phyloP scores from a whole-genome alignment of 2,888 invertebrate species.

The Lochmaea crataegi region DNA sequence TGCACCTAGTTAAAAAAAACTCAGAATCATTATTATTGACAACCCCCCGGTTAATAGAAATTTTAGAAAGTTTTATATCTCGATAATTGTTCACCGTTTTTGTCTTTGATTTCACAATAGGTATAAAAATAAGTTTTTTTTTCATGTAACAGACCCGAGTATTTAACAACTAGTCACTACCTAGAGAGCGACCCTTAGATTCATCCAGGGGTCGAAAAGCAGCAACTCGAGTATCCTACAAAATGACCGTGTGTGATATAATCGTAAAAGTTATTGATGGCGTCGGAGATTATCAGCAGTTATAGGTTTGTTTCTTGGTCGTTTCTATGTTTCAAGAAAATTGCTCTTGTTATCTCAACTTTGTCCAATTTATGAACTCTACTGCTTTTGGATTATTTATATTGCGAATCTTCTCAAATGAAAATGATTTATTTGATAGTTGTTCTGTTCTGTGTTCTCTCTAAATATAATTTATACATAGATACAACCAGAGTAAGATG shows the following conservation, averaged over 20 bases:
- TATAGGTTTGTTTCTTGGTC: conserved; percentile 62
- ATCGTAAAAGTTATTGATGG: conserved; percentile 64
- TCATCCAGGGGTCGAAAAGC: conserved; percentile 21
- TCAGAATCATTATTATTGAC: too few relatives aligned
- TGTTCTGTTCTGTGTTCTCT: conserved; percentile 12
- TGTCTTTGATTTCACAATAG: background rate
- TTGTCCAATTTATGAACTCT: conserved; percentile 48
- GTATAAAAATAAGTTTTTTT: background rate
- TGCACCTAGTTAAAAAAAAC: too few relatives aligned
- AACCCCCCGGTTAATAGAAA: too few relatives aligned
- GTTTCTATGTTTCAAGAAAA: conserved; percentile 60
- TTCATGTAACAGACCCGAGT: background rate
- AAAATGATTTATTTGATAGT: conserved; percentile 37
- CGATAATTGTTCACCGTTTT: too few relatives aligned
- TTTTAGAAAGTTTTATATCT: too few relatives aligned
- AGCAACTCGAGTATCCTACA: conserved; percentile 43
- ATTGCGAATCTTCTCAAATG: conserved; percentile 21
- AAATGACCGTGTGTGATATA: conserved; percentile 62
- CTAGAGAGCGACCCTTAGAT: background rate
- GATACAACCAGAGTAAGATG: background rate
- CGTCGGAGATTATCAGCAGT: conserved; percentile 62
- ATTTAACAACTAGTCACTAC: conserved; percentile 4
- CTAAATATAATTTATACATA: conserved; percentile 10
- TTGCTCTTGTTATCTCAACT: conserved; percentile 58
- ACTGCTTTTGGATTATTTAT: conserved; percentile 33